A percentile compares a stretch with the other conserved stretches of the same genome.
These are phyloP conservation scores for Drosophila kokeensis DNA, from an alignment of 2,888 invertebrate species.

Conservation along the genomic window DNA sequence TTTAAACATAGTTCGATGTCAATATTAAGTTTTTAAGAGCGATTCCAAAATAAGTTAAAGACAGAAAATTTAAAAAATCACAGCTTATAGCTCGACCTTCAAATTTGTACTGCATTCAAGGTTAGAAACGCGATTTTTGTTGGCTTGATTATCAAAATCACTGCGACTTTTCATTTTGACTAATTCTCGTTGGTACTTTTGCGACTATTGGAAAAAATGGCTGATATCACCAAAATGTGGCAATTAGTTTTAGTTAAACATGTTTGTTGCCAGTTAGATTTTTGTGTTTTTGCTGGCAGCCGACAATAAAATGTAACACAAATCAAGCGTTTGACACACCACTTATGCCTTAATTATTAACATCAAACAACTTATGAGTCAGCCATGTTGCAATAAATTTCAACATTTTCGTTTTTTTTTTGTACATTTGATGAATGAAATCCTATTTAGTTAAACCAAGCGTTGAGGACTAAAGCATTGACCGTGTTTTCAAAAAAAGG, in stretches of 20 bases:
- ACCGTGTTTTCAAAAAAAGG: neutral
- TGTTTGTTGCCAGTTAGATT: constrained; percentile 24
- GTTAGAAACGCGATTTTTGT: neutral
- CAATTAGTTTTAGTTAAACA: constrained; percentile 27
- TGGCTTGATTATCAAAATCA: neutral
- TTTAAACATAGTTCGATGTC: too few species aligned
- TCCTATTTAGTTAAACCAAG: constrained; percentile 52
- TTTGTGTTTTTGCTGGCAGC: constrained; percentile 6
- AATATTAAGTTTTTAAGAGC: too few species aligned
- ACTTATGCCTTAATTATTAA: constrained; percentile 58
- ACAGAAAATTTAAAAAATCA: neutral
- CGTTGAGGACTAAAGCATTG: constrained; percentile 20
- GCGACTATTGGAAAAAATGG: constrained; percentile 31
- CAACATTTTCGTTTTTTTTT: constrained; percentile 8
- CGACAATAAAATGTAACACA: constrained; percentile 6
- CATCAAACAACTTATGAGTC: constrained; percentile 46
- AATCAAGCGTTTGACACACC: constrained; percentile 23
- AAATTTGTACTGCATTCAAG: neutral
- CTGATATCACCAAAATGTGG: constrained; percentile 9
- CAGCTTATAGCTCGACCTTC: neutral
- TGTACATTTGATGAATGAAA: constrained; percentile 50
- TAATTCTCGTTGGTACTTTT: constrained; percentile 55
- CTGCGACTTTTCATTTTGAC: constrained; percentile 11
- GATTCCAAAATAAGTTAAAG: neutral
- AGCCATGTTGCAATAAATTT: constrained; percentile 20